Conservation (phyloP, 2,797 vertebrate species). For the Caiman crocodilus region DNA sequence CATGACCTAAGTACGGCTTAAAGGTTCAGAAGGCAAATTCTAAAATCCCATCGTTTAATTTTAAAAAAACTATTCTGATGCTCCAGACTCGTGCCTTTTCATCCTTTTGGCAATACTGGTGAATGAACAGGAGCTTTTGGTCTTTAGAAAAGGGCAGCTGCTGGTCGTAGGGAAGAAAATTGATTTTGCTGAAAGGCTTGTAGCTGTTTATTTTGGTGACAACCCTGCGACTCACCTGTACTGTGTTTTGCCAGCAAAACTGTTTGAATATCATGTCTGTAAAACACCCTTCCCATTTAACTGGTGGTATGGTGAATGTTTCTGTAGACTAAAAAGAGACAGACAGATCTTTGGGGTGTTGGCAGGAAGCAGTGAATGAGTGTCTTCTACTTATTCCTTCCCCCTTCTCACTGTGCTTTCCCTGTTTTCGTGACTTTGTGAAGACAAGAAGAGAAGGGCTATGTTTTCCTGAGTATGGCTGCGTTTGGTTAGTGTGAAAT, state of each 20-base stretch:
- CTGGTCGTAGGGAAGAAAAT: background rate
- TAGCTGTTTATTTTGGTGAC: background rate
- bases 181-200: background rate
- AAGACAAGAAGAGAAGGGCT: background rate
- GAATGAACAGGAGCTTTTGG: background rate
- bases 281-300: background rate
- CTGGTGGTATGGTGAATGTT: background rate
- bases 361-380: accelerated
- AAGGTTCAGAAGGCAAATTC: background rate
- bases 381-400: background rate
- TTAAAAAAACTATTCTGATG: background rate
- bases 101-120: background rate
- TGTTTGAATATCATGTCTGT: background rate
- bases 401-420: background rate
- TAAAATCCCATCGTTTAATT: background rate
- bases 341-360: background rate
- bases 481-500: background rate
- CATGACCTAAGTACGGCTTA: background rate
- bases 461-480: background rate
- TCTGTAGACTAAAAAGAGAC: background rate
- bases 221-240: background rate
- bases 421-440: background rate
- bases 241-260: background rate
- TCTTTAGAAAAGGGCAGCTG: background rate
- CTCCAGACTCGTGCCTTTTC: background rate